Conservation (phyloP, 2,113 vertebrate genomes). For the Dinomys branickii region DNA sequence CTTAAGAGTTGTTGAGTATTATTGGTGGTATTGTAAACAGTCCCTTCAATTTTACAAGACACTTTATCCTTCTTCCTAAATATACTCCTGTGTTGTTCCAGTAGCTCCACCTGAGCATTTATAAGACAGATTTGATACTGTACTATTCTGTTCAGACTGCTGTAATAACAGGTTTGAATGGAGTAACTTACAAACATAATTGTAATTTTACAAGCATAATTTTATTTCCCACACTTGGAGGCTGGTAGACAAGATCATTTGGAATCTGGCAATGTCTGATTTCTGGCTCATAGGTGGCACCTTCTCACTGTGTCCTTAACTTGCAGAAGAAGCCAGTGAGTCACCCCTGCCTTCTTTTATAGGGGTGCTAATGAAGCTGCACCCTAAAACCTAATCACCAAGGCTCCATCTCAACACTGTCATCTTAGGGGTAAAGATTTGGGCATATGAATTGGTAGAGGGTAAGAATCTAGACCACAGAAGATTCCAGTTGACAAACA, state of each 20-base stretch:
- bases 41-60: neutral
- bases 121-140: neutral
- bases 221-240: neutral
- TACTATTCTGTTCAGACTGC: neutral
- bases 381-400: neutral
- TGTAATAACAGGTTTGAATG: neutral
- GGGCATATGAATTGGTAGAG: neutral
- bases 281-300: too few relatives aligned
- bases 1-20: too few relatives aligned
- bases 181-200: neutral
- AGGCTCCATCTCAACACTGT: neutral
- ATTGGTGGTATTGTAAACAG: neutral
- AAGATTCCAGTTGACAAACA: fast-evolving
- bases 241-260: neutral
- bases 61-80: neutral
- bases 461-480: neutral
- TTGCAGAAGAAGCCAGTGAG: neutral
- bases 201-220: neutral
- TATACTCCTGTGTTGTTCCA: fast-evolving
- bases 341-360: too few relatives aligned
- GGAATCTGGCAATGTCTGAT: neutral
- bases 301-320: neutral
- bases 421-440: neutral
- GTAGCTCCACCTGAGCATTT: too few relatives aligned
- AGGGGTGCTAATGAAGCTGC: neutral